Evolutionary conservation across 2,797 vertebrate genomes (phyloP).

Genomic region (Pseudomugil tenellus): DNA sequence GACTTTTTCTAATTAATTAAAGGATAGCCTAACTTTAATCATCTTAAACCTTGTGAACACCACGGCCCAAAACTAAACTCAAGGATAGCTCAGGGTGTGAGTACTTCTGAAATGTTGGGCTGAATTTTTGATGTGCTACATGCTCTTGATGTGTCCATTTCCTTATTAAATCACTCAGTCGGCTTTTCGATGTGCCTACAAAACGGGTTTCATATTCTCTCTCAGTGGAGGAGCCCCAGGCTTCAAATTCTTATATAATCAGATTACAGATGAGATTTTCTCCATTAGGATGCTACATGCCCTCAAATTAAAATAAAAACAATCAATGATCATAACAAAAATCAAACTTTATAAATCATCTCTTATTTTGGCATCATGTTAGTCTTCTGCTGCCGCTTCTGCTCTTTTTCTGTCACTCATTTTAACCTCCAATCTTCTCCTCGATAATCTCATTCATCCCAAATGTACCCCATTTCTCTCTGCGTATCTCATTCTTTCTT

Average conservation of each 20-base stretch:
- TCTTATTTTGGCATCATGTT: conserved; percentile 23
- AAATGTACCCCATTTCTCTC: conserved; percentile 39
- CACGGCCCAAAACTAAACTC: conserved; percentile 22
- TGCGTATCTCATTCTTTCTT: conserved; percentile 44
- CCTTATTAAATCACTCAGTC: conserved; percentile 39
- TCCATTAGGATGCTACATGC: conserved; percentile 20
- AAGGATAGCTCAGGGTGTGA: conserved; percentile 13
- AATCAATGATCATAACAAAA: conserved; percentile 18
- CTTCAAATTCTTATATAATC: conserved; percentile 39
- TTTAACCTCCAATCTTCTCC: conserved; percentile 46
- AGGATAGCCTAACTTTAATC: conserved; percentile 39
- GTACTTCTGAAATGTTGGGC: conserved; percentile 11
- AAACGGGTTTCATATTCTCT: conserved; percentile 48
- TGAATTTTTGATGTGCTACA: conserved; percentile 24
- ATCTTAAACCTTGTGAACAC: conserved; percentile 33
- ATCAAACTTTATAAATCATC: conserved; percentile 37
- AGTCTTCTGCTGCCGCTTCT: conserved; percentile 15
- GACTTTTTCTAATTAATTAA: conserved; percentile 47
- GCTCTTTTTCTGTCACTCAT: conserved; percentile 48
- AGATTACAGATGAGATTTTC: conserved; percentile 37
- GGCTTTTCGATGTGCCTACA: conserved; percentile 36
- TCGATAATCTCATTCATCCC: conserved; percentile 34
- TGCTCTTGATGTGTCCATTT: conserved; percentile 39
- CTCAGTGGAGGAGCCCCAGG: conserved; percentile 15
- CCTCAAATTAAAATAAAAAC: conserved; percentile 31